These are phyloP conservation scores for Spicauda simplicius DNA, from an alignment of 2,888 invertebrate species.

Conservation along the genomic window DNA sequence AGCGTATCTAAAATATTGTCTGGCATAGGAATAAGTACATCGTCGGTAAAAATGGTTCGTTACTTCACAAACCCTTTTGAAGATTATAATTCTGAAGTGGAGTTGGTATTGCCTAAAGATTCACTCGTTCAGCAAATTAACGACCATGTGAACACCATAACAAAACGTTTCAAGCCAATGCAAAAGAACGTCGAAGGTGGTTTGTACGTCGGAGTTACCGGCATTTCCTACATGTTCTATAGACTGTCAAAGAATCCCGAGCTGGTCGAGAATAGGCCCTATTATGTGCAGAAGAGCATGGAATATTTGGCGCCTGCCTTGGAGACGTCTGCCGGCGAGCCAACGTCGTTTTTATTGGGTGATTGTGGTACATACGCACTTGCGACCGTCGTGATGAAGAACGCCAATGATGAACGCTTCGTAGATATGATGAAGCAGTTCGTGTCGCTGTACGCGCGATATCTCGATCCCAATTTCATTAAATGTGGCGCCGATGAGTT, in stretches of 20 bases:
- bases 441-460: conserved; percentile 65
- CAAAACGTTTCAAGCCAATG: conserved; percentile 63
- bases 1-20: conserved; percentile 50
- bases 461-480: conserved; percentile 78
- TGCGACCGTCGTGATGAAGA: conserved; percentile 86
- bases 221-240: conserved; percentile 91
- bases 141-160: conserved; percentile 63
- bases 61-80: conserved; percentile 71
- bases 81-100: conserved; percentile 55
- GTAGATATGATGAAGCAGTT: conserved; percentile 64
- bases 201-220: conserved; percentile 88
- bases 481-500: conserved; percentile 92
- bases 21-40: conserved; percentile 40
- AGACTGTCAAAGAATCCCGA: conserved; percentile 85
- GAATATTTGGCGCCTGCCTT: conserved; percentile 87
- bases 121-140: conserved; percentile 58
- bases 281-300: conserved; percentile 84
- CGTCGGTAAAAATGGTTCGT: conserved; percentile 67
- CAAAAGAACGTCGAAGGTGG: conserved; percentile 84
- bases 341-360: conserved; percentile 91
- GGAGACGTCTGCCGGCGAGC: conserved; percentile 83
- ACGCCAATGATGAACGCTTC: conserved; percentile 71
- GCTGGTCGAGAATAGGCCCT: conserved; percentile 68
- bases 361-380: conserved; percentile 91
- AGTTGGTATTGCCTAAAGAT: conserved; percentile 51